Conservation (phyloP, 1,140 invertebrate species). For the Schmidtea mediterranea region DNA sequence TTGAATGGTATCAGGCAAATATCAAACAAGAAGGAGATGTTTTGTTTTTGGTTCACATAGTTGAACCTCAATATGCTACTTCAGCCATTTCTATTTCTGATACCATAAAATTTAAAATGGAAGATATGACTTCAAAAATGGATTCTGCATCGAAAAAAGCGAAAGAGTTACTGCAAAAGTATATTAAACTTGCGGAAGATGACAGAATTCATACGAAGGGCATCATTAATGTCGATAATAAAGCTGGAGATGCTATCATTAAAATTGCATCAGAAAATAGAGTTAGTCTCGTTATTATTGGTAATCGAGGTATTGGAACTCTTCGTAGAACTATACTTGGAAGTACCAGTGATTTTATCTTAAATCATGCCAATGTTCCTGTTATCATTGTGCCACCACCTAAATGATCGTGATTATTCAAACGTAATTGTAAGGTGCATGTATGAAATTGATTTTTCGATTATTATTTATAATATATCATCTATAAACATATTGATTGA, state of each 20-base stretch:
- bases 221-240: neutral
- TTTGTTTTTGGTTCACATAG: neutral
- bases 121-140: no score
- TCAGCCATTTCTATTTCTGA: no score
- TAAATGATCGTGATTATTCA: no score
- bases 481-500: no score
- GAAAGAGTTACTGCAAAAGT: no score
- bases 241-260: conserved; percentile 1
- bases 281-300: conserved; percentile 7
- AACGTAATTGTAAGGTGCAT: no score
- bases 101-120: no score
- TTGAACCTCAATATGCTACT: neutral
- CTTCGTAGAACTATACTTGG: conserved; percentile 8
- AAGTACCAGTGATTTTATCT: conserved; percentile 9
- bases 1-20: neutral
- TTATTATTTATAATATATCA: no score
- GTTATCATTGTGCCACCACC: conserved; percentile 7
- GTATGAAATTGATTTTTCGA: no score
- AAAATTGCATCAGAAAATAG: neutral
- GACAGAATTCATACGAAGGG: no score
- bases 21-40: neutral
- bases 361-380: conserved; percentile 8
- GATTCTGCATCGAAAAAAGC: no score
- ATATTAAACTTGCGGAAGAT: no score
- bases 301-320: conserved; percentile 6